These are phyloP conservation scores for Ciconia nigra DNA, from an alignment of 2,797 vertebrate genomes.

Conservation along the genomic window DNA sequence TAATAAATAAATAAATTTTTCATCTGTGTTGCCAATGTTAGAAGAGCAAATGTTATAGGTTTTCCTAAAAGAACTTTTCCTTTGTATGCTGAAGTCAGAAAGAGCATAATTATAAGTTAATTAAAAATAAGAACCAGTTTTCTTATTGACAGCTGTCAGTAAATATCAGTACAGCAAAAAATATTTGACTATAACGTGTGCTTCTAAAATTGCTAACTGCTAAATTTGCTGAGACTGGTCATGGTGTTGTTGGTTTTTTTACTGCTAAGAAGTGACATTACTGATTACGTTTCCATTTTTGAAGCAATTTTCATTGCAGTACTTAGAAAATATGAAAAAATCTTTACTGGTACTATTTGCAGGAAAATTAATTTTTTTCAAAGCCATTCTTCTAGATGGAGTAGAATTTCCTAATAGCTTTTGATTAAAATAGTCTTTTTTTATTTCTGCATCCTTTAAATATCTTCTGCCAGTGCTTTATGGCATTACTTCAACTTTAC, in stretches of 20 bases:
- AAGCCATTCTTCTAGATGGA: background rate
- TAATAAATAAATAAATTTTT: background rate
- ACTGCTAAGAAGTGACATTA: background rate
- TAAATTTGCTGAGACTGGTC: background rate
- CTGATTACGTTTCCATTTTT: conserved; percentile 2
- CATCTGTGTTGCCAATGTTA: background rate
- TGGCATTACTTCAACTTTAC: background rate
- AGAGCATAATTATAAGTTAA: background rate
- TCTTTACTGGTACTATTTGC: background rate
- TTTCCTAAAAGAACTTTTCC: conserved; percentile 5
- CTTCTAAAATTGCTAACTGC: background rate
- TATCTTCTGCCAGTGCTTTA: background rate
- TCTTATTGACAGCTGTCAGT: conserved; percentile 12
- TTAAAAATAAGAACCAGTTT: conserved; percentile 7
- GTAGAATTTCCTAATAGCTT: conserved; percentile 11
- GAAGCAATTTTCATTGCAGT: conserved; percentile 10
- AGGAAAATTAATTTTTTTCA: background rate
- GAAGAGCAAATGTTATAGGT: background rate
- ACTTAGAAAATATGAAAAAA: background rate
- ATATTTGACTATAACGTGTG: background rate
- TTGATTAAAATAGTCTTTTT: background rate
- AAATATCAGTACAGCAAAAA: background rate
- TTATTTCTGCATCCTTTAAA: background rate
- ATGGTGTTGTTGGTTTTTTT: background rate
- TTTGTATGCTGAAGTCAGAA: background rate